Conservation (phyloP, 2,888 invertebrate genomes). For the Erebia epiphron region DNA sequence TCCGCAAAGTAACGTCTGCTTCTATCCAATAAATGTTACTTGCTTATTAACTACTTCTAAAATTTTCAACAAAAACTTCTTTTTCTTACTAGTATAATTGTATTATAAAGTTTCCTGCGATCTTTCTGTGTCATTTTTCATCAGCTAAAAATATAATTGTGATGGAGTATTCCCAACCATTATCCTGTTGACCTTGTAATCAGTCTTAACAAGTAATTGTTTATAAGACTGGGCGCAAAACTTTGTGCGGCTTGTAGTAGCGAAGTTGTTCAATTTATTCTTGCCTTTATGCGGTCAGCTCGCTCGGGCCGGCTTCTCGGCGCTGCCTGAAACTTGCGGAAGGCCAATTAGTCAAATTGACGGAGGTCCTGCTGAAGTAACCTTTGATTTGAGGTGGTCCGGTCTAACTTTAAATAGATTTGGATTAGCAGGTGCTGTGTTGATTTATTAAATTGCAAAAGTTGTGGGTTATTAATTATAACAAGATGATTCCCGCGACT, state of each 20-base stretch:
- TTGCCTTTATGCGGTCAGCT: constrained; percentile 30
- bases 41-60: no score
- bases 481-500: no score
- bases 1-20: no score
- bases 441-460: constrained; percentile 1
- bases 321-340: constrained; percentile 36
- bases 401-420: constrained; percentile 14
- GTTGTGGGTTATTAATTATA: no score
- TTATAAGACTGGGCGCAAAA: constrained; percentile 22
- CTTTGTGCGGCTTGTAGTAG: constrained; percentile 2
- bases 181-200: background rate
- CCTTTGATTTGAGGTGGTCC: constrained; percentile 28
- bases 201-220: constrained; percentile 26
- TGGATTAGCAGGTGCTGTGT: constrained; percentile 11
- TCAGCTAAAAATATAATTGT: no score
- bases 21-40: no score
- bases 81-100: no score
- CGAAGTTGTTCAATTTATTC: constrained; percentile 33
- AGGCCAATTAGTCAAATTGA: constrained; percentile 63
- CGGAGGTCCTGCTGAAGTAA: constrained; percentile 35
- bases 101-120: no score
- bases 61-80: no score
- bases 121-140: background rate
- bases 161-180: no score
- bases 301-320: constrained; percentile 24